Percentiles rank a stretch among this genome's conserved stretches.
Evolutionary conservation across 2,797 vertebrate species (phyloP).

Genomic region (Malurus splendens): DNA sequence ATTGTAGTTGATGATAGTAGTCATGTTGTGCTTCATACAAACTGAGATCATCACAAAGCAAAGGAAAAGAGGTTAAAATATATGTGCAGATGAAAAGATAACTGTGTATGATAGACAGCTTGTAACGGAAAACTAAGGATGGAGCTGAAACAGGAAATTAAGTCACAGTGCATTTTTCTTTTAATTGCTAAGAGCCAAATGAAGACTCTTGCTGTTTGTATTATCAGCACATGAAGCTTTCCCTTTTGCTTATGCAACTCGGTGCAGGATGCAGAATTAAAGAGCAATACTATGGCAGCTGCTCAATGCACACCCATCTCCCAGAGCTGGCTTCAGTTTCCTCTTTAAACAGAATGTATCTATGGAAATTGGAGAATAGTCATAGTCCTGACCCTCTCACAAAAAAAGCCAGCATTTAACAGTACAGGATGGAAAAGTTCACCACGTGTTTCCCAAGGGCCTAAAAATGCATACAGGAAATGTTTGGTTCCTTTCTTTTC

Average conservation of each 20-base stretch:
- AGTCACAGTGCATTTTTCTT: not conserved
- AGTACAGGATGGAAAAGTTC: not conserved
- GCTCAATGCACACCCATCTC: not conserved
- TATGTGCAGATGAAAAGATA: not conserved
- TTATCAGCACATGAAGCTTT: not conserved
- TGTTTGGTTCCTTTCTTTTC: not conserved
- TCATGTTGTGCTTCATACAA: constrained; percentile 15
- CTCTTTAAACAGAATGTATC: not conserved
- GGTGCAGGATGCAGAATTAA: not conserved
- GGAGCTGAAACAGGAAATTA: not conserved
- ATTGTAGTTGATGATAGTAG: constrained; percentile 13
- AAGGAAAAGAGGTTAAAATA: not conserved
- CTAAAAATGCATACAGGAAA: not conserved
- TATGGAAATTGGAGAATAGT: not conserved
- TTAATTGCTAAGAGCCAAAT: not conserved
- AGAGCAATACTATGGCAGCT: not conserved
- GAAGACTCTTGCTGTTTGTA: not conserved
- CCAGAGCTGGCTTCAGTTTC: not conserved
- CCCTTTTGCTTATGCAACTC: not conserved
- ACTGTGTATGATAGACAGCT: not conserved
- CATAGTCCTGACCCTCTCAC: not conserved
- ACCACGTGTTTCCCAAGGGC: not conserved
- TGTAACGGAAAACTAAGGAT: not conserved
- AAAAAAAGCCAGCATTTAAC: not conserved
- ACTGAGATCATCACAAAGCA: not conserved